Evolutionary conservation across 2,888 invertebrate species (phyloP), one percentile per base, ranked within the genome.

Genomic region (Formica aserva): DNA sequence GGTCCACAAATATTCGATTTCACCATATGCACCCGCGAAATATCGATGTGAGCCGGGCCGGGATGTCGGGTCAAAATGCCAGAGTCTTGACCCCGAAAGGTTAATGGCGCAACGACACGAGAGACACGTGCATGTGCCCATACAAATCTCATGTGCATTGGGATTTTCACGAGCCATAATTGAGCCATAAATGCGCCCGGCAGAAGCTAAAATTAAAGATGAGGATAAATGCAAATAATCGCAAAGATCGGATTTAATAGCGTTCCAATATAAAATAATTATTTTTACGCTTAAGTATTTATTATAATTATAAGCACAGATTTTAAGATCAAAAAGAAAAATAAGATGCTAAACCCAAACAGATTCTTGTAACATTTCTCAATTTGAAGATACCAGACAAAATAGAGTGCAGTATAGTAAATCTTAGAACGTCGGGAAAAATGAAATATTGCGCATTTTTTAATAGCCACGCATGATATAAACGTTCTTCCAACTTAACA

Each of bases 1-100:
- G 69, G 82, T 80, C 72, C 38, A 52, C 81, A 63, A 86, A 82
- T 69, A 84, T 62, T 84, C 83, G 57, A 67, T 65, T 62, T 60
- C 60, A 77, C 82, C 65, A 71, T 76, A 84, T 52, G 29, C 67
- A n/a, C 76, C 29, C 45, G 66, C 86, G 84, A 90, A 88, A 88
- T 90, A 90, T 91, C 87, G 91, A 83, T 72, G 22, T 52, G 66
- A 71, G 11, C 66, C 26, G 62, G 74, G 83, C 69, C 85, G 85
- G 85, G 89, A 88, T 89, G 90, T 83, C 81, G 60, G 90, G 91
- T 90, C 91, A 82, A 83, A 84, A 85, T 85, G 80, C 78, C 89
- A 35, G 84, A 86, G 81, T 83, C 86, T 85, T 89, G 83, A 71
- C 83, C 76, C 45, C 75, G 38, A 77, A 77, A 87, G 91, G 88